Conservation (phyloP, 1,140 invertebrate species). For the Caenorhabditis remanei region DNA sequence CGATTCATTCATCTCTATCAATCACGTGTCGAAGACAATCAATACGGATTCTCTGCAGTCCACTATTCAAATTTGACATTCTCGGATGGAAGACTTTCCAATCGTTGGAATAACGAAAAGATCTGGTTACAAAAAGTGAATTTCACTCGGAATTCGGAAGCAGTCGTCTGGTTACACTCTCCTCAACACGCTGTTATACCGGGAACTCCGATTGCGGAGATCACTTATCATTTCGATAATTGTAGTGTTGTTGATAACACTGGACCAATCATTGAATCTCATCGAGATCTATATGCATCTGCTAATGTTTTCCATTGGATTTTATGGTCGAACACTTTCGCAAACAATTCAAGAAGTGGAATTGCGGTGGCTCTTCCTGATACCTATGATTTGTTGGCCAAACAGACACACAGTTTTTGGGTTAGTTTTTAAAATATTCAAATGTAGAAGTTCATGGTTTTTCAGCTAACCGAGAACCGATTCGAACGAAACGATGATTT, state of each 20-base stretch:
- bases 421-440: constrained; percentile 80
- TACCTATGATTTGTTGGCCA: constrained; percentile 94
- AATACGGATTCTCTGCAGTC: constrained; percentile 76
- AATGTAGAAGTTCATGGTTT: not conserved
- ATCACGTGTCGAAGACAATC: constrained; percentile 72
- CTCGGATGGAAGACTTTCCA: constrained; percentile 72
- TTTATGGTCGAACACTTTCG: constrained; percentile 88
- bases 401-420: constrained; percentile 90
- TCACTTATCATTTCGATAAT: constrained; percentile 86
- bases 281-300: constrained; percentile 88
- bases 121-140: constrained; percentile 78
- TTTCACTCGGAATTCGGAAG: constrained; percentile 73
- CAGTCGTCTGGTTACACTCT: constrained; percentile 77
- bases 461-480: constrained; percentile 82
- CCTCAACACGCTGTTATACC: constrained; percentile 78
- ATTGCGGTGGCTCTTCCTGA: constrained; percentile 89
- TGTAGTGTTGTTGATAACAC: constrained; percentile 84
- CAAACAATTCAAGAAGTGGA: constrained; percentile 87
- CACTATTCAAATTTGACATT: constrained; percentile 76
- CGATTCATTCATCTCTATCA: constrained; percentile 74
- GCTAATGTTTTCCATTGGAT: constrained; percentile 95
- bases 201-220: constrained; percentile 79
- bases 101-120: constrained; percentile 75
- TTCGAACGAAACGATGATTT: constrained; percentile 90
- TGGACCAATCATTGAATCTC: constrained; percentile 86